phyloP scores from a whole-genome alignment of 1,140 invertebrate species.

The Papilio polytes region DNA sequence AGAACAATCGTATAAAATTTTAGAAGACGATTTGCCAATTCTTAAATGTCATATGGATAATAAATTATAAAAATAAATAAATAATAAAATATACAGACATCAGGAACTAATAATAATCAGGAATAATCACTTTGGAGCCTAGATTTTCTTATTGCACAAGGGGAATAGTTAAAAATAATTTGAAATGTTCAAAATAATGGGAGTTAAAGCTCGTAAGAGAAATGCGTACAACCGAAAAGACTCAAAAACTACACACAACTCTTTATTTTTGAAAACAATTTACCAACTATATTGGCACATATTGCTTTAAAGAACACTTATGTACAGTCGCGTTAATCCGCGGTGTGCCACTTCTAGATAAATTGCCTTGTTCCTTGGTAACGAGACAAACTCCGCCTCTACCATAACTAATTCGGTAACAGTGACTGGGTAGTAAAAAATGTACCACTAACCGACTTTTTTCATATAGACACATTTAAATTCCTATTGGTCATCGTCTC shows the following conservation, averaged over 20 bases:
- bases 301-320: slow-evolving; percentile 32
- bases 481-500: no score
- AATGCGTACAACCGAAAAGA: slow-evolving; percentile 10
- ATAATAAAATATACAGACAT: slow-evolving; percentile 33
- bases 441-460: no score
- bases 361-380: no score
- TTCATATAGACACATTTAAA: no score
- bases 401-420: no score
- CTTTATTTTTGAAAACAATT: slow-evolving; percentile 28
- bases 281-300: slow-evolving; percentile 39
- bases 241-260: slow-evolving; percentile 37
- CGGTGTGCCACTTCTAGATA: no score
- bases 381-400: no score
- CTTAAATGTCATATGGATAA: slow-evolving; percentile 19
- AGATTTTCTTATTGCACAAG: slow-evolving; percentile 34
- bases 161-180: slow-evolving; percentile 4
- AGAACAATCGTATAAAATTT: slow-evolving; percentile 28
- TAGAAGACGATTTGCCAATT: slow-evolving; percentile 11
- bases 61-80: slow-evolving; percentile 35
- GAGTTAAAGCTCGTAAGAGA: slow-evolving; percentile 31
- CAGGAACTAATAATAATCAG: slow-evolving; percentile 29
- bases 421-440: no score
- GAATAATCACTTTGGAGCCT: slow-evolving; percentile 18
- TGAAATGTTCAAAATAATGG: slow-evolving; percentile 13
- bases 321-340: no score